phyloP scores from a whole-genome alignment of 2,888 invertebrate species.

The Meiosimyza decipiens region DNA sequence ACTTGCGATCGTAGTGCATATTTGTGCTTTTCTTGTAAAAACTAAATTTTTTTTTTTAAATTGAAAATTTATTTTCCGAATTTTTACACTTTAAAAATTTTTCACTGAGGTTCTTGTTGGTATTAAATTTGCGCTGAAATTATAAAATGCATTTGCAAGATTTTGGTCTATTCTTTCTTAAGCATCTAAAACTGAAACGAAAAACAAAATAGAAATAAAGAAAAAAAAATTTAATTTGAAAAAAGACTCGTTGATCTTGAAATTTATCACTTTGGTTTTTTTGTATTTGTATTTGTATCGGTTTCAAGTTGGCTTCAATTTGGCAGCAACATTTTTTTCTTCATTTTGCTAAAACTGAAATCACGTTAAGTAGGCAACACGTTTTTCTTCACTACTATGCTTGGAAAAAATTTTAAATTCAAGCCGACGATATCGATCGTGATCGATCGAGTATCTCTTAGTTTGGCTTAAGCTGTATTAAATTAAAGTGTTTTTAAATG shows the following conservation, averaged over 20 bases:
- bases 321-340: not conserved
- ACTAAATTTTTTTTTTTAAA: conserved; percentile 35
- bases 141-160: not conserved
- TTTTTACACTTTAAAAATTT: conserved; percentile 11
- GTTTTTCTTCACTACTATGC: not conserved
- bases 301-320: too few species aligned
- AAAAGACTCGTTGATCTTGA: conserved; percentile 6
- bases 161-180: conserved; percentile 24
- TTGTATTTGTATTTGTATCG: not conserved
- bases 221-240: not conserved
- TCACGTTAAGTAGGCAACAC: conserved; percentile 25
- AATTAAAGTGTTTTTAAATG: conserved; percentile 13
- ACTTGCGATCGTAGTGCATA: conserved; percentile 59
- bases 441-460: not conserved
- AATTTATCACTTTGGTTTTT: not conserved
- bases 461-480: conserved; percentile 13
- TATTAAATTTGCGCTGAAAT: not conserved
- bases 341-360: not conserved
- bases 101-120: not conserved
- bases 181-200: conserved; percentile 41
- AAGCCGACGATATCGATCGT: too few species aligned
- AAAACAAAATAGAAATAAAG: conserved; percentile 29
- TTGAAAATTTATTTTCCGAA: conserved; percentile 24
- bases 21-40: conserved; percentile 34
- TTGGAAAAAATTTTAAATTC: not conserved